These are phyloP conservation scores for Tetragonisca angustula DNA, from an alignment of 2,888 invertebrate species.

Conservation along the genomic window DNA sequence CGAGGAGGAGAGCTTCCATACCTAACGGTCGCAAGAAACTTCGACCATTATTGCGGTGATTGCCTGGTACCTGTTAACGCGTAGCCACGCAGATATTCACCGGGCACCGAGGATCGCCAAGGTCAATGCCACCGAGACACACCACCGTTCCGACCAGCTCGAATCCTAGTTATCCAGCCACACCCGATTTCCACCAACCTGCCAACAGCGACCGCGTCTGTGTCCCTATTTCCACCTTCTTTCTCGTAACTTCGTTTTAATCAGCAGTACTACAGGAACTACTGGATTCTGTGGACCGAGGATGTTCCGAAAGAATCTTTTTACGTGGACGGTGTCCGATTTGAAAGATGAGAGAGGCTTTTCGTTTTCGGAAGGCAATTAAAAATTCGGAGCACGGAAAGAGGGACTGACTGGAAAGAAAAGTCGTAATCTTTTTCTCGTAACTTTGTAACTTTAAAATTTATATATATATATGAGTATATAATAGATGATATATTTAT, in stretches of 20 bases:
- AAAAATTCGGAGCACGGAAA: neutral
- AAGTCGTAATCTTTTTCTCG: too few relatives aligned
- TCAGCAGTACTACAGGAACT: too few relatives aligned
- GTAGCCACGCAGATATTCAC: constrained; percentile 66
- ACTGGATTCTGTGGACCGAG: neutral
- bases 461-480: too few relatives aligned
- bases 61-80: constrained; percentile 74
- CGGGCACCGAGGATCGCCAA: constrained; percentile 69
- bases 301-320: neutral
- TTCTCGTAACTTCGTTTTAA: neutral
- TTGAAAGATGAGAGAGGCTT: neutral
- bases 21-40: constrained; percentile 76
- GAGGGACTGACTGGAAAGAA: too few relatives aligned
- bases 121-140: constrained; percentile 75
- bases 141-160: constrained; percentile 48
- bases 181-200: constrained; percentile 53
- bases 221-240: neutral
- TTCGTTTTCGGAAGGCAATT: neutral
- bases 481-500: too few relatives aligned
- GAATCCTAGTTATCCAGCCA: constrained; percentile 69
- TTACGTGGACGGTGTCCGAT: neutral
- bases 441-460: too few relatives aligned
- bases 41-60: constrained; percentile 73
- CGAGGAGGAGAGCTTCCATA: constrained; percentile 64
- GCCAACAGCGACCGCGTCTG: neutral